A percentile compares a stretch with the other conserved stretches of the same genome.
Conservation (phyloP, 2,888 invertebrate genomes). For the Cremastinae sp. region DNA sequence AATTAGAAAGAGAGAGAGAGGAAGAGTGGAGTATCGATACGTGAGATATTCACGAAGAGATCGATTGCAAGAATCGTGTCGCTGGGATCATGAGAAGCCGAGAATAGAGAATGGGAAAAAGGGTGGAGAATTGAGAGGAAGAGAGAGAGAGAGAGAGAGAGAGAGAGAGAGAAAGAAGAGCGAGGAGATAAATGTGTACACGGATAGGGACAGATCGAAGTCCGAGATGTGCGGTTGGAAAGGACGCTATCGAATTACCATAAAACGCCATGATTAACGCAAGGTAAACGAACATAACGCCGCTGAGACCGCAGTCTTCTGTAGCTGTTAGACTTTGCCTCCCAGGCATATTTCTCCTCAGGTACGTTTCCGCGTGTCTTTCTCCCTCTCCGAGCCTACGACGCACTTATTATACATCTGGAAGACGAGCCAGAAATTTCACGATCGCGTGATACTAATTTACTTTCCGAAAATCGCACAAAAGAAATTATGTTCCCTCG, state of each 20-base stretch:
- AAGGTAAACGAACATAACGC: conserved; percentile 80
- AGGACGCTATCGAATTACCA: conserved; percentile 76
- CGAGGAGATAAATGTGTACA: conserved; percentile 12
- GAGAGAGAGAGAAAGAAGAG: too few species aligned
- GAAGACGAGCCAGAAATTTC: conserved; percentile 52
- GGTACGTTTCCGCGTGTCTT: conserved; percentile 62
- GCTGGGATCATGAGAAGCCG: conserved; percentile 44
- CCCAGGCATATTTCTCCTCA: conserved; percentile 48
- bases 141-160: conserved; percentile 23
- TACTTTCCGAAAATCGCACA: conserved; percentile 13
- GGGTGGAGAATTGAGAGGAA: conserved; percentile 5
- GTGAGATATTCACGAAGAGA: conserved; percentile 74
- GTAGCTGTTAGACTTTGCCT: conserved; percentile 75
- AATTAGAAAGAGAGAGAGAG: conserved; percentile 16
- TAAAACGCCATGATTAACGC: conserved; percentile 81
- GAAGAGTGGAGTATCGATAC: conserved; percentile 52
- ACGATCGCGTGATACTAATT: conserved; percentile 56
- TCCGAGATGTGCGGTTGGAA: conserved; percentile 54
- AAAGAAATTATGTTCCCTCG: too few species aligned
- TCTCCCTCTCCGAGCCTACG: conserved; percentile 26
- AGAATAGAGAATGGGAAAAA: conserved; percentile 13
- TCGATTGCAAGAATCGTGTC: conserved; percentile 75
- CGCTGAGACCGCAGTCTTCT: conserved; percentile 77
- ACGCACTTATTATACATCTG: conserved; percentile 48
- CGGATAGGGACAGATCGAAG: conserved; percentile 44